A percentile compares a stretch with the other conserved stretches of the same genome.
These are phyloP conservation scores for Pollimyrus isidori DNA, from an alignment of 2,113 vertebrate genomes.

Conservation along the genomic window DNA sequence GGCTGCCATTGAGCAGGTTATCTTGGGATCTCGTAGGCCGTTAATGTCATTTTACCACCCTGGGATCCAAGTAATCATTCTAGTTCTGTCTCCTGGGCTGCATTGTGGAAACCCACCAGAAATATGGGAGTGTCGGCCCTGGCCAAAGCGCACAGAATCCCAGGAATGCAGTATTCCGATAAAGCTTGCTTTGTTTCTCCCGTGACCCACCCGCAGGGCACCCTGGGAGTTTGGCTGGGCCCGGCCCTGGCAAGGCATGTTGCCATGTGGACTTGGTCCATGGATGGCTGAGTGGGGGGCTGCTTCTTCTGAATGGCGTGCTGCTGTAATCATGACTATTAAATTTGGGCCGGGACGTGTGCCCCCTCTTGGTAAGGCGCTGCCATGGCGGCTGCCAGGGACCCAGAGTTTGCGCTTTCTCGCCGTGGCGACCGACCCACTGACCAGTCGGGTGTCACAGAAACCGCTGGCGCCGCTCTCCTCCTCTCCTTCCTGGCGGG, in stretches of 20 bases:
- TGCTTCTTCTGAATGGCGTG: background rate
- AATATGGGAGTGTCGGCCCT: background rate
- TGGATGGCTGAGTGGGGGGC: background rate
- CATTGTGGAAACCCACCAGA: background rate
- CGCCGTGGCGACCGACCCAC: background rate
- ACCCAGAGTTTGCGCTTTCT: background rate
- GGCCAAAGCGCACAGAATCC: constrained; percentile 65
- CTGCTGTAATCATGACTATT: background rate
- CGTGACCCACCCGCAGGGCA: constrained; percentile 61
- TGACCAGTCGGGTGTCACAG: background rate
- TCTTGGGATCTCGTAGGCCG: background rate
- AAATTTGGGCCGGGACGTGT: background rate
- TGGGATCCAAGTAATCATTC: background rate
- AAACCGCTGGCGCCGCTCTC: background rate
- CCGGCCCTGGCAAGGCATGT: constrained; percentile 55
- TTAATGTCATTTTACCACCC: constrained; percentile 1
- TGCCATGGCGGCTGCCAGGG: background rate
- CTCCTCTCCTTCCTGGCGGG: background rate
- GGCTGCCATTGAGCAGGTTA: background rate
- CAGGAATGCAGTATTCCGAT: constrained; percentile 70
- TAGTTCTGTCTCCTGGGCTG: background rate
- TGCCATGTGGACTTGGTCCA: constrained; percentile 51
- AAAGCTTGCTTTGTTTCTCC: constrained; percentile 73
- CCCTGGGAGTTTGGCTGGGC: constrained; percentile 58
- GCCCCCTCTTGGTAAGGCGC: background rate